Conservation (phyloP, 1,140 invertebrate genomes). For the Drosophila quadrilineata region DNA sequence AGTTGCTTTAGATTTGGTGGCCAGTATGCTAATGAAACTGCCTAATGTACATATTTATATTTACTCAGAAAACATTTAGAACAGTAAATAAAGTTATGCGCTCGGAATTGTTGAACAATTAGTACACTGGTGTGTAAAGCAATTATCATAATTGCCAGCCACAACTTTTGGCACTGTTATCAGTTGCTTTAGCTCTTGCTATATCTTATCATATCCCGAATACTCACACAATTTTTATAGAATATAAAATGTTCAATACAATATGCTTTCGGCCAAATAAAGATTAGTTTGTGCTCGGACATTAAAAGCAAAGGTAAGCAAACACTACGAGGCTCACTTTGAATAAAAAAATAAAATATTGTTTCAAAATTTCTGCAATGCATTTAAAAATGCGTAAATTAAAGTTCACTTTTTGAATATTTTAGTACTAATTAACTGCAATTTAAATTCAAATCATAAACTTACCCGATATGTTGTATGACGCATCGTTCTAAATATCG, state of each 20-base stretch:
- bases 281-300: neutral
- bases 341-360: too few species aligned
- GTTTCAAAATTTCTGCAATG: too few species aligned
- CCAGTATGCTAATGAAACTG: neutral
- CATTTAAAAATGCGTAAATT: too few species aligned
- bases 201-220: conserved; percentile 3
- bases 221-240: neutral
- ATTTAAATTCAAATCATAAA: neutral
- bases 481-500: conserved; percentile 2
- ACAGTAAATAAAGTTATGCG: neutral
- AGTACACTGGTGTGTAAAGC: neutral
- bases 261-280: neutral
- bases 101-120: conserved; percentile 1
- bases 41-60: neutral
- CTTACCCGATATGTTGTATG: too few species aligned
- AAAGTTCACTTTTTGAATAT: too few species aligned
- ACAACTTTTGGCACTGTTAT: neutral
- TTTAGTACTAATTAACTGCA: neutral
- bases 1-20: neutral
- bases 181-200: neutral
- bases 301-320: too few species aligned
- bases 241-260: conserved; percentile 4
- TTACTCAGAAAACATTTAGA: neutral
- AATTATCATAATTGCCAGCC: conserved; percentile 1
- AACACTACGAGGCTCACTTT: too few species aligned